phyloP scores from a whole-genome alignment of 2,888 invertebrate species.

The Corythucha ciliata region DNA sequence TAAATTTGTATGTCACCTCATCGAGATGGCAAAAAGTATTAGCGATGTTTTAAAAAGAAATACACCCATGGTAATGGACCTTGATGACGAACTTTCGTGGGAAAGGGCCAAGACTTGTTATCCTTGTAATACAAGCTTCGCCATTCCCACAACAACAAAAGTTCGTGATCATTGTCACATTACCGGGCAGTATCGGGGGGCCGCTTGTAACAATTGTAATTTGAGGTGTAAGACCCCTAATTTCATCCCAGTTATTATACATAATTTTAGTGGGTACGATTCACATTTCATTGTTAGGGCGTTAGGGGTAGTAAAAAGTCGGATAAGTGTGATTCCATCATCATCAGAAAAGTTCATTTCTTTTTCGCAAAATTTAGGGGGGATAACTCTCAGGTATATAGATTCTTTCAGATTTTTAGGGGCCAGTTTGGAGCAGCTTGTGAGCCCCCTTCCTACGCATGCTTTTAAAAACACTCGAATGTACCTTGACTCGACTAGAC shows the following conservation, averaged over 20 bases:
- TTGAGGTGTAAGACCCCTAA: slow-evolving; percentile 36
- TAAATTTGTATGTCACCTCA: too few relatives aligned
- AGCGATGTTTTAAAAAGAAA: too few relatives aligned
- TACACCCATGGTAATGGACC: too few relatives aligned
- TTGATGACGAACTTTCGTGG: too few relatives aligned
- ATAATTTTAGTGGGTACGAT: background rate
- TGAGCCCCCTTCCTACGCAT: too few relatives aligned
- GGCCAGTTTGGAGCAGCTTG: too few relatives aligned
- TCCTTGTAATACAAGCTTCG: too few relatives aligned
- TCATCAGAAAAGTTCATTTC: slow-evolving; percentile 21
- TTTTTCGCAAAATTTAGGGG: slow-evolving; percentile 2
- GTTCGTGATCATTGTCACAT: slow-evolving; percentile 36
- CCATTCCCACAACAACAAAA: too few relatives aligned
- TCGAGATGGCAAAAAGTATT: too few relatives aligned
- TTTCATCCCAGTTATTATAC: slow-evolving; percentile 37
- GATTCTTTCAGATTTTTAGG: background rate
- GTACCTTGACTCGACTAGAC: too few relatives aligned
- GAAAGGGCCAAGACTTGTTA: too few relatives aligned
- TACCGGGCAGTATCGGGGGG: slow-evolving; percentile 36
- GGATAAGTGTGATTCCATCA: slow-evolving; percentile 35
- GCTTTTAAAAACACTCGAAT: too few relatives aligned
- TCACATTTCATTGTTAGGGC: slow-evolving; percentile 35
- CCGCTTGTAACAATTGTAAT: slow-evolving; percentile 37
- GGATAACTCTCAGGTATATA: background rate
- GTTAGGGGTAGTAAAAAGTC: slow-evolving; percentile 31